Evolutionary conservation across 2,113 vertebrate species (phyloP), one percentile per base, ranked within the genome.

Genomic region (Aspidoscelis tigris): DNA sequence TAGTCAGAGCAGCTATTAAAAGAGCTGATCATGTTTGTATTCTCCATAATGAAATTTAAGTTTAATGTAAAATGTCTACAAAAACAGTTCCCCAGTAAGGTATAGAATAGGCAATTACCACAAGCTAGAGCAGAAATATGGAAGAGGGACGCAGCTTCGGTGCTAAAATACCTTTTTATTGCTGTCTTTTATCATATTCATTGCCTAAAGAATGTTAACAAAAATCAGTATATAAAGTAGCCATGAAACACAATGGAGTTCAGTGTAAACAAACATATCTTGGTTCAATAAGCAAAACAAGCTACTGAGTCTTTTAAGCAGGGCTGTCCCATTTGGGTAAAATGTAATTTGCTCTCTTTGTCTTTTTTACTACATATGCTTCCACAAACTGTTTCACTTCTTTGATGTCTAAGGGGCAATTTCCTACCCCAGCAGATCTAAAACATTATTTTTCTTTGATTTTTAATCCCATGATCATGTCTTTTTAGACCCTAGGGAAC

Each of bases 41-140:
- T 82, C 68, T 66, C 80, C 69, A 53, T 86, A 82, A 82, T 82
- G 75, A 86, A 86, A 82, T 82, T 73, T 78, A 66, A 53, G 69
- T 78, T 80, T 82, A 82, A 82, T 66, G 69, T 66, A 86, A 86
- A 82, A 73, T 58, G 58, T 53, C 75, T 86, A 66, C 75, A 77
- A 66, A 61, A 82, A 78, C 69, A 43, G 61, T 82, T 50, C 70
- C 76, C 44, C 6, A 9, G 44, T 82, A 58, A 73, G 80, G 75
- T 78, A 68, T 72, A 86, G 80, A 86, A 66, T 78, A 78, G 76
- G 76, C 70, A 82, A 86, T 86, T 86, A 78, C 66, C 55, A 73
- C 55, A 71, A 78, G 53, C 74, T 66, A 21, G 61, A 65, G 21
- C 11, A 72, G 76, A 78, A 87, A 80, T 85, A 78, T 66, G 66